phyloP scores from a whole-genome alignment of 2,797 vertebrate species.

The Thripadectes ignobilis region DNA sequence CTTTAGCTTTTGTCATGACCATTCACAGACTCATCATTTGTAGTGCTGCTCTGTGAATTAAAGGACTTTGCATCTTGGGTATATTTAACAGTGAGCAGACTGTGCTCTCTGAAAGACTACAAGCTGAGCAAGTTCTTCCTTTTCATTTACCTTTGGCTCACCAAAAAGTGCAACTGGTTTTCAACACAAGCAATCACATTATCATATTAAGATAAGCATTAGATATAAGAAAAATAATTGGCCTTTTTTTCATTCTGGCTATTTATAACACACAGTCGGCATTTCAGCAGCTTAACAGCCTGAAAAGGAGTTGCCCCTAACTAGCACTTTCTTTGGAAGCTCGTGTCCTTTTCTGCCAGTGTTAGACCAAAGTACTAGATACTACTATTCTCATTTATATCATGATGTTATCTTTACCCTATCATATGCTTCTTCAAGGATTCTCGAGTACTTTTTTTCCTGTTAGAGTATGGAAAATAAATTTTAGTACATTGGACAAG shows the following conservation, averaged over 20 bases:
- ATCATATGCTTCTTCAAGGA: not conserved
- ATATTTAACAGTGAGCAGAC: not conserved
- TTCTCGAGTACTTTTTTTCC: not conserved
- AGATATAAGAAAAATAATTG: not conserved
- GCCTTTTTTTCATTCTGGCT: not conserved
- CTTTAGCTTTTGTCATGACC: not conserved
- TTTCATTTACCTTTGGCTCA: not conserved
- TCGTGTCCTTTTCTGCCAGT: not conserved
- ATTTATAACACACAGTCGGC: not conserved
- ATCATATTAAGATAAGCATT: not conserved
- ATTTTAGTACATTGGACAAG: not conserved
- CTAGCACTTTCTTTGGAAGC: not conserved
- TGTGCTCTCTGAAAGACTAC: not conserved
- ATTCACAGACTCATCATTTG: not conserved
- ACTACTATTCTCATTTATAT: not conserved
- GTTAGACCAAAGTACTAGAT: not conserved
- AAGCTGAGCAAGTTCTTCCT: not conserved
- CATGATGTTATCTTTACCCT: not conserved
- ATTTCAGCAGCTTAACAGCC: not conserved
- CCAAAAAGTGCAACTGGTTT: not conserved
- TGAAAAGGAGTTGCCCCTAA: not conserved
- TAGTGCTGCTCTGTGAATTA: not conserved
- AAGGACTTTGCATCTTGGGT: not conserved
- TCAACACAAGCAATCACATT: not conserved
- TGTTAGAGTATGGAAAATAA: not conserved